Evolutionary conservation across 2,797 vertebrate species (phyloP).

Genomic region (Megalops cyprinoides): DNA sequence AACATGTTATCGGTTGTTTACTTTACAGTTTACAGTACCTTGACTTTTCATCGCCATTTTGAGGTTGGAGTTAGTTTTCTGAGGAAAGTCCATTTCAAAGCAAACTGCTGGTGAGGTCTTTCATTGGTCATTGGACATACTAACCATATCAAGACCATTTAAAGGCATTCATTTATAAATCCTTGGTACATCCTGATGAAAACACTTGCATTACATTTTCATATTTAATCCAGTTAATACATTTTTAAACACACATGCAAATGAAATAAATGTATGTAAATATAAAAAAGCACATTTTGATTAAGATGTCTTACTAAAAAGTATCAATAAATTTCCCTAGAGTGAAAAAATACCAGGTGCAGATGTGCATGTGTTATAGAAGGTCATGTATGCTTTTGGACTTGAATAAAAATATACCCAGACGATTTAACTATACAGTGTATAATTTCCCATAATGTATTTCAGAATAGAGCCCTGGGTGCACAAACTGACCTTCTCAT

Average conservation of each 20-base stretch:
- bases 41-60: not conserved
- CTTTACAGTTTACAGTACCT: not conserved
- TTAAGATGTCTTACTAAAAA: too few relatives aligned
- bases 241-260: too few relatives aligned
- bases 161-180: too few relatives aligned
- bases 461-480: constrained; percentile 2
- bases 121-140: too few relatives aligned
- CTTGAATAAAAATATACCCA: not conserved
- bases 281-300: too few relatives aligned
- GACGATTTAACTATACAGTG: not conserved
- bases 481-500: not conserved
- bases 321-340: too few relatives aligned
- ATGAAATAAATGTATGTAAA: too few relatives aligned
- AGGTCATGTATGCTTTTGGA: not conserved
- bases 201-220: not conserved
- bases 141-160: too few relatives aligned
- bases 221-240: not conserved
- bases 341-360: too few relatives aligned
- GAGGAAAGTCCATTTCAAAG: too few relatives aligned
- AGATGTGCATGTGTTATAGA: not conserved
- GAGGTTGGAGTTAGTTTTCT: not conserved
- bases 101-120: not conserved
- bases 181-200: too few relatives aligned
- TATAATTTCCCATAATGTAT: not conserved
- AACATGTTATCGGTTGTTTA: not conserved